Conservation (phyloP, 2,113 vertebrate genomes). For the Sisor rabdophorus region DNA sequence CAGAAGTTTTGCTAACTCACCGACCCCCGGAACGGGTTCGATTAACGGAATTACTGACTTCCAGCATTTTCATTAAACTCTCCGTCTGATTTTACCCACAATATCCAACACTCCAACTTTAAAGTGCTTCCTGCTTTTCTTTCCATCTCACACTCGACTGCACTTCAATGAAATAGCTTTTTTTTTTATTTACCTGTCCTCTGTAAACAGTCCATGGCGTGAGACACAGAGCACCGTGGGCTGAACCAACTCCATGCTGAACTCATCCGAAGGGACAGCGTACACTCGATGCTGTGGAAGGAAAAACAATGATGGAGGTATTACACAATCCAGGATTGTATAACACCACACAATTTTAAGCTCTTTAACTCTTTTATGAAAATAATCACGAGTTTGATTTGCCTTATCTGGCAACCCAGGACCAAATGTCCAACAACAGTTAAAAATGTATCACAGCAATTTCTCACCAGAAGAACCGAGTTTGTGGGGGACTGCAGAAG, state of each 20-base stretch:
- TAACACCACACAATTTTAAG: background rate
- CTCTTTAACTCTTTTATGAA: background rate
- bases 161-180: background rate
- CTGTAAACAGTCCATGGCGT: slow-evolving; percentile 67
- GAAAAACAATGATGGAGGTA: slow-evolving; percentile 15
- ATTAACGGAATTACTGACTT: background rate
- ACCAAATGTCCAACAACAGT: background rate
- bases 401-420: background rate
- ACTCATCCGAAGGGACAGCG: slow-evolving; percentile 76
- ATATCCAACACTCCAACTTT: background rate
- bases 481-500: slow-evolving; percentile 64
- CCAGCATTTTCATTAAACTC: background rate
- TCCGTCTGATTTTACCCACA: background rate
- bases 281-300: slow-evolving; percentile 80
- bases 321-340: slow-evolving; percentile 4
- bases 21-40: background rate
- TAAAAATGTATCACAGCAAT: background rate
- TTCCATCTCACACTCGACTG: background rate
- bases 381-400: background rate
- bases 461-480: slow-evolving; percentile 81
- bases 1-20: background rate
- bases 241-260: slow-evolving; percentile 76
- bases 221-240: slow-evolving; percentile 82
- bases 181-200: slow-evolving; percentile 61
- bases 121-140: background rate